phyloP scores from a whole-genome alignment of 2,797 vertebrate genomes.

The Petrocephalus schoutedeni region DNA sequence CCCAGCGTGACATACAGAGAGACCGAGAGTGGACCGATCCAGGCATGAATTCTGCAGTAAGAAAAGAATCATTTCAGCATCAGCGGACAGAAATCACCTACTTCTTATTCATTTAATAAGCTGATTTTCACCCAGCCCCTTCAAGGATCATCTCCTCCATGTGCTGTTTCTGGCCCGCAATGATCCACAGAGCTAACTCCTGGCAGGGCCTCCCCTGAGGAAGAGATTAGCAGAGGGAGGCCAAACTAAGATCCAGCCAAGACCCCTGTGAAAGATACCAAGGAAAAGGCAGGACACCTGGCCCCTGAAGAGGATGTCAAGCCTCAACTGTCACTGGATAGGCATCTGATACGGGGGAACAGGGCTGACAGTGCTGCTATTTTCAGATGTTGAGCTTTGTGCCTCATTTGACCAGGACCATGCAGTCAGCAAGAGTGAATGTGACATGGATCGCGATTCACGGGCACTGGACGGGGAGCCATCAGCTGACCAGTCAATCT shows the following conservation, averaged over 20 bases:
- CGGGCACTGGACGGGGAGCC: neutral
- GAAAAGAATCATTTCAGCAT: neutral
- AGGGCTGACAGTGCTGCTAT: neutral
- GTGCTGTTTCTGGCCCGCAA: neutral
- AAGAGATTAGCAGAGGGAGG: neutral
- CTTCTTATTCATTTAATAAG: neutral
- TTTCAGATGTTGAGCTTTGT: neutral
- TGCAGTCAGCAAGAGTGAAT: neutral
- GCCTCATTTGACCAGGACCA: neutral
- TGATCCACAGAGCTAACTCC: neutral
- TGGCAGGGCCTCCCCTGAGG: too few relatives aligned
- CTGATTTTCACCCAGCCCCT: neutral
- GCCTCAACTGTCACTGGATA: neutral
- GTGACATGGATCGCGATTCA: neutral
- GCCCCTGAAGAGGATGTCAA: neutral
- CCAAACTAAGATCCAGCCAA: neutral
- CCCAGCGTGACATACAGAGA: neutral
- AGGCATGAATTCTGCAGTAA: neutral
- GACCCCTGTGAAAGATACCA: neutral
- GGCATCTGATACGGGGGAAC: neutral
- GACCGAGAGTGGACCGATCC: neutral
- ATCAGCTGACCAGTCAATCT: neutral
- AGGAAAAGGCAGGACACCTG: neutral
- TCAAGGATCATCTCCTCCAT: neutral
- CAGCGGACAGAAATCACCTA: neutral